Base-by-base conservation (phyloP, 2,888 invertebrate genomes). In the Itoplectis maculator region DNA sequence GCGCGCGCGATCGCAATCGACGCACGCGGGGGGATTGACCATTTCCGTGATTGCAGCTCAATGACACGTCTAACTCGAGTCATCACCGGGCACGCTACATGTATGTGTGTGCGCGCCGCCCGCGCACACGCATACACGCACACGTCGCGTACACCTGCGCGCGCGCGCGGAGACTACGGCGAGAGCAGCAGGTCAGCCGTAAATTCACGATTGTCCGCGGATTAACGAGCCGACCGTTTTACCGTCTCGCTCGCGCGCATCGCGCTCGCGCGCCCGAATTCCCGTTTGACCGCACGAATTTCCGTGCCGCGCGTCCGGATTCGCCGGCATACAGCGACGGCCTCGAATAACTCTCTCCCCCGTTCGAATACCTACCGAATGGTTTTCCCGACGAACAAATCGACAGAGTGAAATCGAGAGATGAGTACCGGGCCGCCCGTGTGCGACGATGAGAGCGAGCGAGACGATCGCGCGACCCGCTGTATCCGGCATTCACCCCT, bases 11-110 rank as follows among this genome's bases (percentile, higher is more conserved):
- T 70, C 8, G 29, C 49, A 56, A 79, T 59, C 78, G 78, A 70
- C 63, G 56, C 49, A 40, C 29, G n/a, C n/a, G n/a, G n/a, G n/a
- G 73, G 78, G 69, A 82, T 82, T 66, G 69, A 70, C 42, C 65
- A 54, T 82, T 78, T 70, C 29, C 74, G 61, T 51, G 74, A 82
- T 79, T 75, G 82, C 78, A 49, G 54, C 78, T 82, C 82, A 82
- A 82, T 79, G 82, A 82, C 61, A 66, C 78, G 82, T 79, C 74
- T 79, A 82, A 78, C 82, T 79, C 70, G 78, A 82, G 82, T 82
- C 74, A 78, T 82, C 51, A 63, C 78, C n/a, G 74, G 37, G 47
- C 73, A 66, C n/a, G n/a, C n/a, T 5, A 29, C 29, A 29, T 29
- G 3, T 5, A 5, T n/a, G 29, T 29, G 29, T 29, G 29, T 29